phyloP scores from a whole-genome alignment of 2,888 invertebrate species.

The Rugalucina vietnamica region DNA sequence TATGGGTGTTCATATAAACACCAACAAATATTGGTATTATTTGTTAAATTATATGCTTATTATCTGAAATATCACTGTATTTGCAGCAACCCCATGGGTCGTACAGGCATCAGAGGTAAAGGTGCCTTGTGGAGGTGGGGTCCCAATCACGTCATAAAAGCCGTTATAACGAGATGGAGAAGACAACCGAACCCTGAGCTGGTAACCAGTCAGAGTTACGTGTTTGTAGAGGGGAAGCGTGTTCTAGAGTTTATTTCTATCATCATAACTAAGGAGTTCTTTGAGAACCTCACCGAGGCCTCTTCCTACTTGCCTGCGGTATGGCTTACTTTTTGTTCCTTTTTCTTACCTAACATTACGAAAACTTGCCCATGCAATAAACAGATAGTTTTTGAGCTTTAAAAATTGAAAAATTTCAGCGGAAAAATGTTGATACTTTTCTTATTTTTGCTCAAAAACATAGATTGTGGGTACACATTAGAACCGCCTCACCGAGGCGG shows the following conservation, averaged over 20 bases:
- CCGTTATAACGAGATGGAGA: constrained; percentile 82
- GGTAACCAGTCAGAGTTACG: constrained; percentile 56
- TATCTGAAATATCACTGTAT: no score
- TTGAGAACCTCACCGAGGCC: constrained; percentile 62
- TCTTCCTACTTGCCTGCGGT: constrained; percentile 77
- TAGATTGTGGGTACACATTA: no score
- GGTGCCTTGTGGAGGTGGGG: constrained; percentile 83
- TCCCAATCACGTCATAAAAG: constrained; percentile 83
- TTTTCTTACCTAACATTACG: no score
- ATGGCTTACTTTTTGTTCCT: constrained; percentile 36
- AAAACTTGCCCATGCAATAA: no score
- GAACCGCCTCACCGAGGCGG: no score
- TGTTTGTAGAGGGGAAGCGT: constrained; percentile 75
- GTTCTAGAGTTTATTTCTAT: constrained; percentile 77
- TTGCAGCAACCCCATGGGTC: constrained; percentile 82
- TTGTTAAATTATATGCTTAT: no score
- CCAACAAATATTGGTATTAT: no score
- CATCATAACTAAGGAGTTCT: constrained; percentile 40
- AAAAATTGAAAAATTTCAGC: no score
- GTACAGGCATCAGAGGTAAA: constrained; percentile 82
- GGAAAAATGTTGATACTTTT: no score
- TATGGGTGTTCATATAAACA: no score
- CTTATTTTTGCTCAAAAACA: no score
- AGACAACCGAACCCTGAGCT: constrained; percentile 70
- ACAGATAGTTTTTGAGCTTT: no score